Percentiles rank a stretch among this genome's conserved stretches.
These are phyloP conservation scores for Dryomyza anilis DNA, from an alignment of 2,888 invertebrate species.

Conservation along the genomic window DNA sequence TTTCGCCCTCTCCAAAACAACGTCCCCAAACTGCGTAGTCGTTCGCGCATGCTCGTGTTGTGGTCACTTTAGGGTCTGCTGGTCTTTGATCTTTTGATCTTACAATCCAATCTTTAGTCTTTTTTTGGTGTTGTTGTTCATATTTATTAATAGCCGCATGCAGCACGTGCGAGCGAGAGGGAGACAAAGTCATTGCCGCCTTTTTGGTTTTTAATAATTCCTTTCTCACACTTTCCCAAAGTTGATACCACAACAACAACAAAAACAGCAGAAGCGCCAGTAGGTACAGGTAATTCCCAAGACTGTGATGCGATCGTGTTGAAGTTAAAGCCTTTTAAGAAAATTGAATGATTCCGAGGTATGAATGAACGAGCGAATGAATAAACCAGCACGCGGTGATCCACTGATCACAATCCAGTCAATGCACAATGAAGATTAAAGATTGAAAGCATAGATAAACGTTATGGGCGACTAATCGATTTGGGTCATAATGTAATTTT, in stretches of 20 bases:
- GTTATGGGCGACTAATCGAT: slow-evolving; percentile 49
- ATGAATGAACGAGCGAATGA: slow-evolving; percentile 2
- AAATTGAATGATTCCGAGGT: slow-evolving; percentile 54
- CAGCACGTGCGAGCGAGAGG: background rate
- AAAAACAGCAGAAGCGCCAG: slow-evolving; percentile 36
- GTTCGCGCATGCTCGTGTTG: slow-evolving; percentile 25
- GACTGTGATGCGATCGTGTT: slow-evolving; percentile 17
- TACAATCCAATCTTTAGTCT: background rate
- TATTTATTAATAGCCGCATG: background rate
- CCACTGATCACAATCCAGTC: background rate
- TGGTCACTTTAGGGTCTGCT: slow-evolving; percentile 16
- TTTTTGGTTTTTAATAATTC: slow-evolving; percentile 20
- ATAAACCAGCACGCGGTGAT: background rate
- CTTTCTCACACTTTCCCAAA: slow-evolving; percentile 28
- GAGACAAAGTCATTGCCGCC: background rate
- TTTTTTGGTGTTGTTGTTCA: too few species aligned
- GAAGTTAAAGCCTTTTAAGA: slow-evolving; percentile 48
- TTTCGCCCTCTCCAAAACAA: background rate
- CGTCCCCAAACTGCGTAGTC: background rate
- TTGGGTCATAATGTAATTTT: slow-evolving; percentile 58
- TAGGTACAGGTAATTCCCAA: slow-evolving; percentile 7
- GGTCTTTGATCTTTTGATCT: slow-evolving; percentile 21
- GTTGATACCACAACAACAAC: background rate
- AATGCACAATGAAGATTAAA: slow-evolving; percentile 49
- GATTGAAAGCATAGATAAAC: slow-evolving; percentile 55